Evolutionary conservation across 1,140 invertebrate genomes (phyloP).

Genomic region (Brachionus calyciflorus): DNA sequence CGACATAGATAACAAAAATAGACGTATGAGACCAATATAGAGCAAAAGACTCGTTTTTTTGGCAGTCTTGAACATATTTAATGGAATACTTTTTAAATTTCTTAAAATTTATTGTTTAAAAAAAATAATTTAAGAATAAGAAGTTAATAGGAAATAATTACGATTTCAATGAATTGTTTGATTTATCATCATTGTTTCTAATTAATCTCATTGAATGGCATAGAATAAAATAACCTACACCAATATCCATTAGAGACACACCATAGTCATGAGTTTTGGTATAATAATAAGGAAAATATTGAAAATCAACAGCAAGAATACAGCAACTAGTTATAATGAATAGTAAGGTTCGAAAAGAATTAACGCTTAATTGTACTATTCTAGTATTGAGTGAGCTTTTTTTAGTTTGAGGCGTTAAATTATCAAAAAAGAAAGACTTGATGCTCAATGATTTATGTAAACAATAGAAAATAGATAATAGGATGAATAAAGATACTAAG

Average conservation of each 20-base stretch:
- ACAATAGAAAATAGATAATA: too few relatives aligned
- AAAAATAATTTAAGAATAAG: slow-evolving; percentile 21
- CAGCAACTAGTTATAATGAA: slow-evolving; percentile 22
- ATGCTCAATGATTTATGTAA: too few relatives aligned
- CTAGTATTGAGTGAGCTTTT: not conserved
- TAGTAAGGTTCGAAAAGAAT: slow-evolving; percentile 19
- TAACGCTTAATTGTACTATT: slow-evolving; percentile 9
- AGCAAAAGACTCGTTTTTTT: not conserved
- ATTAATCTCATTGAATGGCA: slow-evolving; percentile 69
- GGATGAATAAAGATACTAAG: not conserved
- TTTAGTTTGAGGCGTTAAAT: too few relatives aligned
- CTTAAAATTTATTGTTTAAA: slow-evolving; percentile 10
- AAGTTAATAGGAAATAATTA: too few relatives aligned
- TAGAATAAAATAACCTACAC: slow-evolving; percentile 84
- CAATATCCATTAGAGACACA: slow-evolving; percentile 86
- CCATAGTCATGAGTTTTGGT: slow-evolving; percentile 83
- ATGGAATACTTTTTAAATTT: not conserved
- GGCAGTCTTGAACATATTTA: not conserved
- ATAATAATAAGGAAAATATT: not conserved
- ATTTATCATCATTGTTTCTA: not conserved
- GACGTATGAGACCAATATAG: slow-evolving; percentile 70
- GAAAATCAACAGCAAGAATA: slow-evolving; percentile 32
- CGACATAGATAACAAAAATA: slow-evolving; percentile 59
- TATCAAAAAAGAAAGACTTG: too few relatives aligned
- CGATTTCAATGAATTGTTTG: not conserved